Evolutionary conservation across 2,888 invertebrate genomes (phyloP), one percentile per base, ranked within the genome.

Genomic region (Andrena fulva): DNA sequence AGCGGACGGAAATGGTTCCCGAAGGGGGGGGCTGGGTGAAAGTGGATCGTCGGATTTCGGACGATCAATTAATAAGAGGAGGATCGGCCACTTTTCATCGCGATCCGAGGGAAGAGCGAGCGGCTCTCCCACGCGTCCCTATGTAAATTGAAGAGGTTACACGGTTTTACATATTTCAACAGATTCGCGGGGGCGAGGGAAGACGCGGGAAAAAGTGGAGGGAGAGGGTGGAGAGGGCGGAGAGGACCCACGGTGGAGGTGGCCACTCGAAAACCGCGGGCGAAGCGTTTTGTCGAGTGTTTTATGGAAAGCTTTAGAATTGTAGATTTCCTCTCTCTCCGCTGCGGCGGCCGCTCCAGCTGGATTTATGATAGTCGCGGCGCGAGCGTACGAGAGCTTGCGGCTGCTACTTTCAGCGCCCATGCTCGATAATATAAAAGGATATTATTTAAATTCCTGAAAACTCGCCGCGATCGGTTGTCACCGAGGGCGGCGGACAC

Each of bases 81-180:
- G 71, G 86, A 85, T 69, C 81, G 80, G 87, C 87, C 89, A 91
- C 90, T 91, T 92, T 90, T 91, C 90, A 90, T 91, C 89, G 89
- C 83, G 82, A 63, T 50, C 69, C 31, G 59, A 24, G 3, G 29
- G 60, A 42, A 7, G 54, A 16, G 29, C 6, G 66, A 54, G 56
- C 54, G 27, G 3, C 35, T 52, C 75, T 82, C 84, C 85, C 87
- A 85, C 86, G 73, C 85, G 88, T 83, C 85, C 88, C 92, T 92
- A 93, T 93, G 93, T 93, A 94, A 93, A 94, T 93, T 92, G 90
- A 93, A 93, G 93, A 93, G 93, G 93, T 93, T 93, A 93, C 91
- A 90, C 91, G 92, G 89, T 93, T 94, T 94, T 94, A 94, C 93
- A 94, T 94, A 94, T 93, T 93, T 93, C 93, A 93, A 93, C 93